Evolutionary conservation across 2,888 invertebrate species (phyloP), one percentile per base, ranked within the genome.

Genomic region (Hoplodrina blanda): DNA sequence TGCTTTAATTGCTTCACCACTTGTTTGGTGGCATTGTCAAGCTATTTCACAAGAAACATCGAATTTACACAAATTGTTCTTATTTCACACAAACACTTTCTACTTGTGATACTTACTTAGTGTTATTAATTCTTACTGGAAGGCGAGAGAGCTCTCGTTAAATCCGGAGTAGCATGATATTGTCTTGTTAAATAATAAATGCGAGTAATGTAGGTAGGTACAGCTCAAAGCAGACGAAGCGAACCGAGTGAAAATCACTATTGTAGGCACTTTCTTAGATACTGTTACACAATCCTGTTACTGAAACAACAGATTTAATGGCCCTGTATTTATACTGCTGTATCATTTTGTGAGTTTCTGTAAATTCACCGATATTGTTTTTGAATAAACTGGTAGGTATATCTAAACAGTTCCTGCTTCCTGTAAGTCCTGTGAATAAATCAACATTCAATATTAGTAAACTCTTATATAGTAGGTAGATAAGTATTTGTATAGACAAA

Each of bases 131-230:
- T 76, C 62, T 61, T 72, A 67, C 25, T 73, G 17, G 41, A 73
- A 62, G 63, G 41, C 80, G 57, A 65, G 69, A 73, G 41, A 69
- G 64, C 52, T 72, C 69, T 81, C 49, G 66, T 74, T 73, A 62
- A 69, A 74, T 73, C 66, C 69, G 37, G 62, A 83, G 61, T 64
- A 73, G 76, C 66, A 61, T 83, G 59, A 73, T 72, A 76, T 75
- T 83, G 73, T 73, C 69, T 69, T 81, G 62, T 73, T 79, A 82
- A 73, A 82, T 79, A 81, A 78, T 80, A 82, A 78, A 75, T 82
- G 72, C 60, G 80, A 72, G 75, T 75, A 78, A 78, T 82, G 73
- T 70, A 80, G 72, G 73, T 70, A 80, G 72, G 54, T 74, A 81
- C 73, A 37, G 70, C 69, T 67, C 56, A 61, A 72, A 82, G 80